Base-by-base conservation (phyloP, 23 tunicate species). In the Aplidium turbinatum region DNA sequence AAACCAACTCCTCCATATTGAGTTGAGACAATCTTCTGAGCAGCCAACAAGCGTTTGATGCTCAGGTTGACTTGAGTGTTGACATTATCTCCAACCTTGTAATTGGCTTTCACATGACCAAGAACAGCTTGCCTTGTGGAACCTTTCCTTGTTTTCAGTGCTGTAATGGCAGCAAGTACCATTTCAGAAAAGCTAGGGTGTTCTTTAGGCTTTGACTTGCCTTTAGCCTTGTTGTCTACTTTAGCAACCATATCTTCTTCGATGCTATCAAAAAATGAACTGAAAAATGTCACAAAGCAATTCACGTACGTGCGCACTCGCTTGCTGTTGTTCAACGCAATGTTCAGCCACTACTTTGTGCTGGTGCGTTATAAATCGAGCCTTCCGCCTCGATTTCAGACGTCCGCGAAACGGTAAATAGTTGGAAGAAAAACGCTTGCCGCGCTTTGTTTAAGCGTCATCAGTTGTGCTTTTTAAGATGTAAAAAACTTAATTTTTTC, bases 391-490 rank as follows among this genome's bases (percentile, higher is more conserved):
- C 51, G 55, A 23, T 42, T 63, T 57, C 87, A 51, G 77, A 81
- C 87, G 78, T 81, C 79, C 47, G 48, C 87, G 87, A 81, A 81
- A 72, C 79, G 87, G 79, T 81, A 81, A 81, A 81, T 81, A 81
- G 46, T 6, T 13, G 58, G 7, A 70, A 9, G 58, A 58, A 58
- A 58, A 7, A 26, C 27, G 36, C 20, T 4, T 4, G 36, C 5
- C 23, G 20, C 16, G 16, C 16, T 42, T 11, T 42, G 50, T 42
- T 42, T 16, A 16, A 42, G 13, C 11, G 50, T 42, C 11, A 42
- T 9, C 16, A 9, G 50, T 42, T 11, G 13, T n/a, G 50, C 50
- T 42, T 42, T 42, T 11, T 42, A 16, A 9, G 50, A 9, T 16
- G 50, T 42, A 16, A 16, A 42, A 42, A 42, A 42, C 16, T 11